phyloP scores from a whole-genome alignment of 2,888 invertebrate species.

The Lepas anatifera region DNA sequence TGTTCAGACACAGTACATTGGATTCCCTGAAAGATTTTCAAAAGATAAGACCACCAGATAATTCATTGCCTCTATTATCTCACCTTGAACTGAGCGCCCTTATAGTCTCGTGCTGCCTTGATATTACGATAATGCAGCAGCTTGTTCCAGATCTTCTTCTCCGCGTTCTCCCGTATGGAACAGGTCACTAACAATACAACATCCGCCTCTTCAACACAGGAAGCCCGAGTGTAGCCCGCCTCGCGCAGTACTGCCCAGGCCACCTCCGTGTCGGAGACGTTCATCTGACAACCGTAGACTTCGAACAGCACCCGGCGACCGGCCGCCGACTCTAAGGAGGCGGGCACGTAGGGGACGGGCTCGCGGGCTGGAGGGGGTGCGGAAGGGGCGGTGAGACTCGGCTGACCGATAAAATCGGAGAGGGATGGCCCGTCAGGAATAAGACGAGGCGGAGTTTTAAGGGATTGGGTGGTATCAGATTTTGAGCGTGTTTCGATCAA shows the following conservation, averaged over 20 bases:
- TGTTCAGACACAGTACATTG: too few species aligned
- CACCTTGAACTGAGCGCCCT: constrained; percentile 36
- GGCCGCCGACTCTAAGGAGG: constrained; percentile 15
- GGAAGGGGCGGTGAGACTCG: too few species aligned
- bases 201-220: constrained; percentile 50
- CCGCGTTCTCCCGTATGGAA: constrained; percentile 88
- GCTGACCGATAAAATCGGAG: too few species aligned
- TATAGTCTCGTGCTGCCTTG: constrained; percentile 26
- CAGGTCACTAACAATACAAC: constrained; percentile 82
- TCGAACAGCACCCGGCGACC: constrained; percentile 60
- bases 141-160: constrained; percentile 36
- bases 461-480: too few species aligned
- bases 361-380: too few species aligned
- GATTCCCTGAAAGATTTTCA: too few species aligned
- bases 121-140: constrained; percentile 33
- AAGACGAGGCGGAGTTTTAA: too few species aligned
- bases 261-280: constrained; percentile 87
- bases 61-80: too few species aligned
- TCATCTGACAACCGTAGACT: constrained; percentile 96
- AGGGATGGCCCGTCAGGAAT: too few species aligned
- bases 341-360: neutral
- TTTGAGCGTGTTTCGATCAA: too few species aligned
- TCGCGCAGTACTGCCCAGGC: constrained; percentile 76
- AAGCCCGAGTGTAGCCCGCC: constrained; percentile 59
- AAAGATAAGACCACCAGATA: too few species aligned